phyloP scores from a whole-genome alignment of 2,888 invertebrate genomes.

The Nectonema munidae region DNA sequence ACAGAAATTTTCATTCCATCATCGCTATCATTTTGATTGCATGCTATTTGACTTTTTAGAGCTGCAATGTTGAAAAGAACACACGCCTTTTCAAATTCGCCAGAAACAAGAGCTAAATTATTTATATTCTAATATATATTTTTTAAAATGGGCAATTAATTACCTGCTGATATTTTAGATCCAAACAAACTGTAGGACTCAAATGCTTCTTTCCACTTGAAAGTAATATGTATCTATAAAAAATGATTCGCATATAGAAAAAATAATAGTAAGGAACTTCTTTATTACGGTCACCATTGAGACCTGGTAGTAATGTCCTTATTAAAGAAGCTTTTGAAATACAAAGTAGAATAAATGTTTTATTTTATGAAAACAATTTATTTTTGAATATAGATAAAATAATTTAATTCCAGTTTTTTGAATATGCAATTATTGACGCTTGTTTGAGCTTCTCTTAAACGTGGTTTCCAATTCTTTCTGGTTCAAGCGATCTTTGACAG shows the following conservation, averaged over 20 bases:
- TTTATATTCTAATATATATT: constrained; percentile 8
- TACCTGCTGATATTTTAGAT: constrained; percentile 59
- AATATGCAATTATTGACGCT: too few relatives aligned
- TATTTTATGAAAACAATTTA: too few relatives aligned
- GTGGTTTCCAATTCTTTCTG: too few relatives aligned
- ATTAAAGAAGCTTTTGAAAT: too few relatives aligned
- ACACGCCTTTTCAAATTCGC: constrained; percentile 67
- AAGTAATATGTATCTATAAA: constrained; percentile 36
- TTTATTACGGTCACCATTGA: too few relatives aligned
- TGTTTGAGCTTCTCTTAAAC: too few relatives aligned
- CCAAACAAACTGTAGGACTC: constrained; percentile 74
- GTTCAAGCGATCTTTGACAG: too few relatives aligned
- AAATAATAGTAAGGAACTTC: constrained; percentile 9
- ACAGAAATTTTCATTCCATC: constrained; percentile 67
- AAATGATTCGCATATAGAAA: constrained; percentile 1
- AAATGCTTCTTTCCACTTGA: constrained; percentile 98
- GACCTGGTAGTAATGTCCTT: too few relatives aligned
- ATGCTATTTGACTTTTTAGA: constrained; percentile 52
- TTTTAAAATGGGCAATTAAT: too few relatives aligned
- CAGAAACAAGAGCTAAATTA: constrained; percentile 41
- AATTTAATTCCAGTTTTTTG: too few relatives aligned
- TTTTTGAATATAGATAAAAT: too few relatives aligned
- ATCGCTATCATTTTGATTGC: constrained; percentile 50
- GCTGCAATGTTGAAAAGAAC: constrained; percentile 82
- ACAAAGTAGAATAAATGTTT: too few relatives aligned